These are phyloP conservation scores for Dasypolia templi DNA, from an alignment of 2,888 invertebrate genomes.

Conservation along the genomic window DNA sequence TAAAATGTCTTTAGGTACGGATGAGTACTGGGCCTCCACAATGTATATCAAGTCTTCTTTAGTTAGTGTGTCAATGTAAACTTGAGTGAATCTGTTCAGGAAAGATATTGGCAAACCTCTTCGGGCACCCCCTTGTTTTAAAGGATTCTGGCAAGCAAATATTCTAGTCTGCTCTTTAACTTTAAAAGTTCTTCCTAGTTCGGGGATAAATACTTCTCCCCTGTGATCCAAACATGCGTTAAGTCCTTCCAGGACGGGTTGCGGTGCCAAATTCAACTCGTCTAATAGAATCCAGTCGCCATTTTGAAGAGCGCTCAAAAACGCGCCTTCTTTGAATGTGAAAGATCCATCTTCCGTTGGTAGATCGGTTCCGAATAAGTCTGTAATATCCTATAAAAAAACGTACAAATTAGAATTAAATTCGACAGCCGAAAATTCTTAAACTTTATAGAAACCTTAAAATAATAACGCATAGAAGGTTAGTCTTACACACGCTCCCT, in stretches of 20 bases:
- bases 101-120: constrained; percentile 99
- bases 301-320: constrained; percentile 97
- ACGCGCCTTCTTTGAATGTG: constrained; percentile 98
- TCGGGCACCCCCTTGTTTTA: constrained; percentile 98
- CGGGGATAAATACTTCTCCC: constrained; percentile 98
- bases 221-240: constrained; percentile 99
- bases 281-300: constrained; percentile 99
- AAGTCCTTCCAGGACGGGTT: constrained; percentile 99
- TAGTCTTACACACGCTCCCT: too few species aligned
- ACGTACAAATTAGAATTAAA: constrained; percentile 9
- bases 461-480: too few species aligned
- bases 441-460: too few species aligned
- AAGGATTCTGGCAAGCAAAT: constrained; percentile 99
- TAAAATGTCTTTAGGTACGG: constrained; percentile 91
- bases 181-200: constrained; percentile 96
- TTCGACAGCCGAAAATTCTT: not conserved
- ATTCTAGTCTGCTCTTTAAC: constrained; percentile 95
- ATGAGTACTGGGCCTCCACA: constrained; percentile 91
- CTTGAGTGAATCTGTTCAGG: constrained; percentile 98
- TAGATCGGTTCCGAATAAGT: constrained; percentile 99
- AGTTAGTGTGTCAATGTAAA: constrained; percentile 92
- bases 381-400: constrained; percentile 95
- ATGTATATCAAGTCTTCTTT: constrained; percentile 93
- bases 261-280: constrained; percentile 99
- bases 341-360: constrained; percentile 98